Evolutionary conservation across 2,113 vertebrate species (phyloP).

Genomic region (Centropus unirufus): DNA sequence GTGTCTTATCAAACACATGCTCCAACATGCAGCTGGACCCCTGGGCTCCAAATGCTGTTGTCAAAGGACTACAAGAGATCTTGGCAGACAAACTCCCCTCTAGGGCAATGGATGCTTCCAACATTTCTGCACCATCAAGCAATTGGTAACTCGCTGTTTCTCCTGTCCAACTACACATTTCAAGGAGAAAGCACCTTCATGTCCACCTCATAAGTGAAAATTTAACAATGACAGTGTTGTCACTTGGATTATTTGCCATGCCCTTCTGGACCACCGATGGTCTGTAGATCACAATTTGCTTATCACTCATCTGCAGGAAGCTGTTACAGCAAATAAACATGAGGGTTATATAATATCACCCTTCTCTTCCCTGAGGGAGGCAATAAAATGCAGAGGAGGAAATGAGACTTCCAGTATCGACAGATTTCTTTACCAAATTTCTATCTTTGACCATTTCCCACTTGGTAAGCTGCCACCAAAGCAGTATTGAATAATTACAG

Average conservation of each 20-base stretch:
- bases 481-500: not conserved
- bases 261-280: not conserved
- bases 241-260: not conserved
- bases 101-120: not conserved
- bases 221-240: not conserved
- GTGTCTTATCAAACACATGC: not conserved
- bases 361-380: not conserved
- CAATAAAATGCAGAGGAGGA: not conserved
- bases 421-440: not conserved
- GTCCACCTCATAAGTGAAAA: not conserved
- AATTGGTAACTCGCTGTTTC: fast-evolving
- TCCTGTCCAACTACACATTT: not conserved
- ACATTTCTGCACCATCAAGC: not conserved
- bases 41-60: not conserved
- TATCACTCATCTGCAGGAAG: not conserved
- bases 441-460: not conserved
- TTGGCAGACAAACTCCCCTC: not conserved
- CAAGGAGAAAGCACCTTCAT: not conserved
- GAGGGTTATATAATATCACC: not conserved
- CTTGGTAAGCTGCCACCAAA: not conserved
- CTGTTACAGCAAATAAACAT: not conserved
- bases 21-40: not conserved
- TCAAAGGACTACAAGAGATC: not conserved
- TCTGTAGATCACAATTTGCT: not conserved
- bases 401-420: not conserved